phyloP scores from a whole-genome alignment of 2,113 vertebrate species.

The Ondatra zibethicus region DNA sequence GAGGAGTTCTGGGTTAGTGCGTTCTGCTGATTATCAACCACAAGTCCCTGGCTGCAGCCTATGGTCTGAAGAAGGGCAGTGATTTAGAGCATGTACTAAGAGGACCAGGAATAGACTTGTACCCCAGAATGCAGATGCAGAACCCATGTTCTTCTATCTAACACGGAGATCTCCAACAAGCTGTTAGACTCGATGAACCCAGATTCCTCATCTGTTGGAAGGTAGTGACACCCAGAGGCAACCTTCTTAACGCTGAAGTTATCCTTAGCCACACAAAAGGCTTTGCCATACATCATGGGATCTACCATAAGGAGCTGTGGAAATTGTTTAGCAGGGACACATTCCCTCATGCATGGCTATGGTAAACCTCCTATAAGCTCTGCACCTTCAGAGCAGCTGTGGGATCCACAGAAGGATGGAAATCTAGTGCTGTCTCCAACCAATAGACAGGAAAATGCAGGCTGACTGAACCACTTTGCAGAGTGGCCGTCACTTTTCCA shows the following conservation, averaged over 20 bases:
- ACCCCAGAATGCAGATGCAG: background rate
- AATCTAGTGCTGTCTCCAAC: background rate
- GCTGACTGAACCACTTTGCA: background rate
- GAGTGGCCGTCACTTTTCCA: background rate
- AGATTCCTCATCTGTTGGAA: background rate
- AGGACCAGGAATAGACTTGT: background rate
- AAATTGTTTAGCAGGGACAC: background rate
- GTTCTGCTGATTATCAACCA: background rate
- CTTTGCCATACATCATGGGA: background rate
- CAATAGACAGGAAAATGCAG: background rate
- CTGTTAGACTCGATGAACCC: no score
- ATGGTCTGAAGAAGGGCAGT: background rate
- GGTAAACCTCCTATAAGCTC: background rate
- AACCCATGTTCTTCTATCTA: background rate
- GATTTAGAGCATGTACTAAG: background rate
- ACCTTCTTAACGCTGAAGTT: background rate
- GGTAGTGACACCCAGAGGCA: background rate
- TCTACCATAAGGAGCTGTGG: background rate
- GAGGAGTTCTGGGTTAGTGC: background rate
- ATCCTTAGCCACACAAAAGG: background rate
- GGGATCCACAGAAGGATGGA: no score
- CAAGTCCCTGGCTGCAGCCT: background rate
- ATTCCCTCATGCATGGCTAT: background rate
- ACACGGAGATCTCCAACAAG: background rate
- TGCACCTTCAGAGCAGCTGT: background rate